Percentiles rank a stretch among this genome's conserved stretches.
phyloP scores from a whole-genome alignment of 2,888 invertebrate species.

The Drepana falcataria region DNA sequence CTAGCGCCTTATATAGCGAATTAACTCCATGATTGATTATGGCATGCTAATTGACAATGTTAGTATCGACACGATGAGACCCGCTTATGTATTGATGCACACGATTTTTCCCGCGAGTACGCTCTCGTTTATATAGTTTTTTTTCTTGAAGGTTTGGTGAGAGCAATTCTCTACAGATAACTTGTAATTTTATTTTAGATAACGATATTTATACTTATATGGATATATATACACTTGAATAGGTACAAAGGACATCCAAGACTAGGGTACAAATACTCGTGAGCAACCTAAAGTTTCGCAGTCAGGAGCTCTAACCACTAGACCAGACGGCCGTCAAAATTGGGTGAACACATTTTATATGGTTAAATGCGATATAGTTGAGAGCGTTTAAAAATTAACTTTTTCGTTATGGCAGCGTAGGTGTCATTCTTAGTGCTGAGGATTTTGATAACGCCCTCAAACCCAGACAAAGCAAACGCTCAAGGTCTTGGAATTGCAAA shows the following conservation, averaged over 20 bases:
- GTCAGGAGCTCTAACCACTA: too few relatives aligned
- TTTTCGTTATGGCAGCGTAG: background rate
- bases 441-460: background rate
- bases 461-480: background rate
- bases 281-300: too few relatives aligned
- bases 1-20: slow-evolving; percentile 35
- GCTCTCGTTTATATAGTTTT: too few relatives aligned
- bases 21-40: slow-evolving; percentile 7
- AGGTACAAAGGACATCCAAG: too few relatives aligned
- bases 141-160: too few relatives aligned
- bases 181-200: too few relatives aligned
- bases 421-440: background rate
- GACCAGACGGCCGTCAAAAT: too few relatives aligned
- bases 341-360: slow-evolving; percentile 3
- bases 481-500: background rate
- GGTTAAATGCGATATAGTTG: slow-evolving; percentile 2
- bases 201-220: too few relatives aligned
- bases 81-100: slow-evolving; percentile 11
- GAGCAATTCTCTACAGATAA: too few relatives aligned
- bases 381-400: background rate
- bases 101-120: too few relatives aligned
- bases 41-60: slow-evolving; percentile 3
- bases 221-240: too few relatives aligned
- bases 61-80: slow-evolving; percentile 4
- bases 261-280: too few relatives aligned